These are phyloP conservation scores for Rhinopomastus cyanomelas DNA, from an alignment of 2,113 vertebrate genomes.

Conservation along the genomic window DNA sequence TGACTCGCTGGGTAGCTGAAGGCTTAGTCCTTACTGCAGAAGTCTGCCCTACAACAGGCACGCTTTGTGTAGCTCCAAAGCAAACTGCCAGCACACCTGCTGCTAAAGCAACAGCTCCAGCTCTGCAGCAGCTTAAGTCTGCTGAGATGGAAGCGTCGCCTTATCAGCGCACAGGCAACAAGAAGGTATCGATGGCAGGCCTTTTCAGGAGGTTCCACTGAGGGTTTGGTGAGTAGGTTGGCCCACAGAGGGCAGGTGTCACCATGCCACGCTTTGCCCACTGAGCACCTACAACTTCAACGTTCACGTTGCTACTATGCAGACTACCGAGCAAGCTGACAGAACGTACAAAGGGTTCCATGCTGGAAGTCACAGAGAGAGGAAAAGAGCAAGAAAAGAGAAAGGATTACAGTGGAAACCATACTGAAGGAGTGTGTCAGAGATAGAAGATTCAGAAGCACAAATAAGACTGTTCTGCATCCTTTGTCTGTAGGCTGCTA, in stretches of 20 bases:
- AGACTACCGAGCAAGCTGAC: neutral
- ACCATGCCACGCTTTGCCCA: accelerated
- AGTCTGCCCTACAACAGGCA: neutral
- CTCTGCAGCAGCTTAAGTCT: neutral
- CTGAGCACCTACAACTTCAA: neutral
- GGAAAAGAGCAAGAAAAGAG: neutral
- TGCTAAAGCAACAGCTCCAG: neutral
- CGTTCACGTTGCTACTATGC: accelerated
- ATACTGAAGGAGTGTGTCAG: accelerated
- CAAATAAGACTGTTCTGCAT: neutral
- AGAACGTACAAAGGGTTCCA: accelerated
- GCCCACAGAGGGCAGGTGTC: neutral
- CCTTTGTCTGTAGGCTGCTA: neutral
- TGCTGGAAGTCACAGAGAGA: neutral
- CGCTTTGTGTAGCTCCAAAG: neutral
- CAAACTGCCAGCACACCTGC: neutral
- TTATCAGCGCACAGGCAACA: neutral
- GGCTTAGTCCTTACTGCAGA: too few relatives aligned
- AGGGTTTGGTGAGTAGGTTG: neutral
- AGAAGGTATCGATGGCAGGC: neutral
- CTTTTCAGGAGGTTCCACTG: neutral
- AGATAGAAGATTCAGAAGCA: neutral
- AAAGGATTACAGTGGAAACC: neutral
- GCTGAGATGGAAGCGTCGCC: neutral
- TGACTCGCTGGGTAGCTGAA: neutral